Percentiles rank a stretch among this genome's conserved stretches.
Evolutionary conservation across 2,888 invertebrate species (phyloP).

Genomic region (Chymomyza amoena): DNA sequence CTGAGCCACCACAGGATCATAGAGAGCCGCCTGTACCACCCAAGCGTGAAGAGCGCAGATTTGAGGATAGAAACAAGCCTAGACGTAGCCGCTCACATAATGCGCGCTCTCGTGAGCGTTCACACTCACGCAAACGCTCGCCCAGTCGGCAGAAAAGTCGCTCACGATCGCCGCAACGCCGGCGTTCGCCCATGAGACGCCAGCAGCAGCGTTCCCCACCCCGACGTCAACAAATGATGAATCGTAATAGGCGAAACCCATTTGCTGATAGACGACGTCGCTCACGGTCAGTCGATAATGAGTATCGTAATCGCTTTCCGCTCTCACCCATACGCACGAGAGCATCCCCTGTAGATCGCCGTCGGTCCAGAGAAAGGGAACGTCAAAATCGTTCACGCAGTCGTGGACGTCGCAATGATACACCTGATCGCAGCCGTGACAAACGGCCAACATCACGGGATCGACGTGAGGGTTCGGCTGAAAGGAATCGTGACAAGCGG

Average conservation of each 20-base stretch:
- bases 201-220: conserved; percentile 73
- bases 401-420: conserved; percentile 3
- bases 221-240: conserved; percentile 49
- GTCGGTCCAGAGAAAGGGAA: conserved; percentile 54
- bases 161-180: conserved; percentile 37
- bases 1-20: not conserved
- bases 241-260: conserved; percentile 68
- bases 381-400: conserved; percentile 13
- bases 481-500: conserved; percentile 15
- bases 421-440: conserved; percentile 28
- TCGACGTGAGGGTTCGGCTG: no score
- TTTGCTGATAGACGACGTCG: conserved; percentile 72
- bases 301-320: conserved; percentile 74
- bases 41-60: conserved; percentile 45
- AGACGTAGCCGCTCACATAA: conserved; percentile 26
- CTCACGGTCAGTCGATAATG: conserved; percentile 68
- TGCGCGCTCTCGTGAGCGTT: conserved; percentile 32
- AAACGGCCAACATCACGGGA: conserved; percentile 7
- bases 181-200: conserved; percentile 60
- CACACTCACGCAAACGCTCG: conserved; percentile 47
- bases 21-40: conserved; percentile 1
- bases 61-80: conserved; percentile 36
- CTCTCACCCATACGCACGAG: conserved; percentile 71
- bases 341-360: conserved; percentile 57
- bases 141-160: conserved; percentile 55